These are phyloP conservation scores for Sesamia inferens DNA, from an alignment of 2,888 invertebrate species.

Conservation along the genomic window DNA sequence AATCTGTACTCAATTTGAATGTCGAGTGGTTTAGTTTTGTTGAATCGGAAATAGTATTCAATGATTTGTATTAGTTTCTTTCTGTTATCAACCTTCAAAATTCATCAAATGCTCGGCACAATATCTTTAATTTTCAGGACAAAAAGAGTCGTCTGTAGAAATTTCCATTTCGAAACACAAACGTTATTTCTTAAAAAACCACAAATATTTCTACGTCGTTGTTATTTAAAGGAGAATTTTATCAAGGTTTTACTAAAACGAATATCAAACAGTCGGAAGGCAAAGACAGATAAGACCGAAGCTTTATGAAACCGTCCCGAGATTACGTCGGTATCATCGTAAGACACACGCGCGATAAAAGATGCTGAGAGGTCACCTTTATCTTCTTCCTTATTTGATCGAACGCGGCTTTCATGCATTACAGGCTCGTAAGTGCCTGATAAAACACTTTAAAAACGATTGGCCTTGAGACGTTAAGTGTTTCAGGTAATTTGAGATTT, in stretches of 20 bases:
- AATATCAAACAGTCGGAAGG: conserved; percentile 64
- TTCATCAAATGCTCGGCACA: conserved; percentile 11
- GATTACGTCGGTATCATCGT: conserved; percentile 66
- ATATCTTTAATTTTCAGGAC: conserved; percentile 14
- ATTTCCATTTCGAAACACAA: conserved; percentile 36
- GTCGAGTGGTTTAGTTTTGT: conserved; percentile 33
- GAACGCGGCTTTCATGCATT: conserved; percentile 65
- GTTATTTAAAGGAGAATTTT: conserved; percentile 52
- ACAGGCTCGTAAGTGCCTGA: conserved; percentile 62
- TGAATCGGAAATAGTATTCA: conserved; percentile 30
- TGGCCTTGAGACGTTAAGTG: conserved; percentile 44
- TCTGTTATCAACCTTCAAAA: not conserved
- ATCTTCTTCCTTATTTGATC: conserved; percentile 75
- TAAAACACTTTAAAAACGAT: conserved; percentile 54
- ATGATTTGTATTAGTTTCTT: conserved; percentile 18
- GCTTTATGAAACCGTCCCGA: conserved; percentile 69
- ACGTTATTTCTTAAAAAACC: conserved; percentile 11
- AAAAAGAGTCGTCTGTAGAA: conserved; percentile 6
- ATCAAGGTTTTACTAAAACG: conserved; percentile 60
- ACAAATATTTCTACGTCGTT: conserved; percentile 33
- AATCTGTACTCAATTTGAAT: conserved; percentile 44
- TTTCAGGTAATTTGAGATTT: conserved; percentile 40
- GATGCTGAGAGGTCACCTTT: conserved; percentile 68
- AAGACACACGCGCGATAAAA: conserved; percentile 69
- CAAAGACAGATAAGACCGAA: conserved; percentile 66